Conservation (phyloP, 2,113 vertebrate genomes). For the Sceloporus undulatus region DNA sequence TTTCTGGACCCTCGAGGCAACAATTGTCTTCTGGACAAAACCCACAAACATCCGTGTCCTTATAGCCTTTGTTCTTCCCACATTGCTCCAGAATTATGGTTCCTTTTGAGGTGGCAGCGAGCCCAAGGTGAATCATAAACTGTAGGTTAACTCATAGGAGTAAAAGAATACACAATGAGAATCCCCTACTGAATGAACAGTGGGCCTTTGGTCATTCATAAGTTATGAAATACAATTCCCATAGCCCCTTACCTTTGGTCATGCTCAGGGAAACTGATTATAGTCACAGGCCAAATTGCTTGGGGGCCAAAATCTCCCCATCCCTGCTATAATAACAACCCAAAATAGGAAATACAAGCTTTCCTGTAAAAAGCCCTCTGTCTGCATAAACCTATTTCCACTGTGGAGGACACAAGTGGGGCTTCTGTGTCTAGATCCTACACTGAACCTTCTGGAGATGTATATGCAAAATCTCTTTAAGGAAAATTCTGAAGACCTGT, state of each 20-base stretch:
- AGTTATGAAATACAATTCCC: too few relatives aligned
- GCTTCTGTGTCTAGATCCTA: conserved; percentile 13
- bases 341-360: conserved; percentile 7
- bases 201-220: too few relatives aligned
- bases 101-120: conserved; percentile 75
- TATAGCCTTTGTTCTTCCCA: conserved; percentile 85
- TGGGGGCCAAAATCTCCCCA: too few relatives aligned
- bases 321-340: too few relatives aligned
- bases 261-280: too few relatives aligned
- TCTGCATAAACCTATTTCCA: neutral
- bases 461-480: neutral
- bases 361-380: neutral
- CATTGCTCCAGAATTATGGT: conserved; percentile 85
- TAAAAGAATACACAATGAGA: conserved; percentile 40
- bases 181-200: neutral
- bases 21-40: conserved; percentile 75
- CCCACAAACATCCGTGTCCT: conserved; percentile 80
- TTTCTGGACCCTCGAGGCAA: conserved; percentile 84
- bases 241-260: too few relatives aligned
- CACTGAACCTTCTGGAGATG: neutral
- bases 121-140: conserved; percentile 84
- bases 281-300: too few relatives aligned
- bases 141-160: conserved; percentile 58
- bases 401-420: neutral
- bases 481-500: neutral